Base-by-base conservation (phyloP, 2,888 invertebrate genomes). In the Drosophila melanosoma region DNA sequence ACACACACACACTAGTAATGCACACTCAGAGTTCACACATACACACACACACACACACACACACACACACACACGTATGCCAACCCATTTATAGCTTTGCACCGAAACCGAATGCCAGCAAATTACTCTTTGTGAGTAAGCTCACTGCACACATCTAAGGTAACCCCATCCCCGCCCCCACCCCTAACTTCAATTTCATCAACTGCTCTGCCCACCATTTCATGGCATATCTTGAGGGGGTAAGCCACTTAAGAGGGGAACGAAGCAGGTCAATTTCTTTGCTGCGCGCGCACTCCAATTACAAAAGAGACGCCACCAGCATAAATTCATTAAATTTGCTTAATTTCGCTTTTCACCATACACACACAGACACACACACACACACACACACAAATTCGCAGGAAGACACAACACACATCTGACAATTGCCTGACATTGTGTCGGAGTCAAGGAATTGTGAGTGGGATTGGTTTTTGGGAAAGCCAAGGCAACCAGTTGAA, bases 241-340 rank as follows among this genome's bases (percentile, higher is more conserved):
- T 40, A 63, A 72, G 79, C 90, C 88, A 84, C 90, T 89, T 84
- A 84, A 87, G 77, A 77, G 61, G 68, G 71, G 66, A 68, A 74
- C 69, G 69, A 78, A 90, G 89, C 86, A 85, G 90, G 86, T 86
- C 90, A 86, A 89, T 86, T 86, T 74, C 88, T 69, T 63, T 57
- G 85, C 60, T 89, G 70, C 69, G 85, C 90, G 85, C 88, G 76
- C 83, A 76, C 89, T 85, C 90, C 62, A 77, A 87, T 89, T 90
- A 87, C 90, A 87, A 87, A 87, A 64, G 87, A 78, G 76, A 90
- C 81, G 86, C 87, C 90, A 87, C 88, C 90, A 88, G 90, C 87
- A 89, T 84, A 90, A 88, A 90, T 90, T 88, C 91, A 88, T 88
- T 88, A 88, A 90, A 90, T 90, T 86, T 89, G 82, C 83, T 83